Evolutionary conservation across 2,797 vertebrate species (phyloP).

Genomic region (Trachurus trachurus): DNA sequence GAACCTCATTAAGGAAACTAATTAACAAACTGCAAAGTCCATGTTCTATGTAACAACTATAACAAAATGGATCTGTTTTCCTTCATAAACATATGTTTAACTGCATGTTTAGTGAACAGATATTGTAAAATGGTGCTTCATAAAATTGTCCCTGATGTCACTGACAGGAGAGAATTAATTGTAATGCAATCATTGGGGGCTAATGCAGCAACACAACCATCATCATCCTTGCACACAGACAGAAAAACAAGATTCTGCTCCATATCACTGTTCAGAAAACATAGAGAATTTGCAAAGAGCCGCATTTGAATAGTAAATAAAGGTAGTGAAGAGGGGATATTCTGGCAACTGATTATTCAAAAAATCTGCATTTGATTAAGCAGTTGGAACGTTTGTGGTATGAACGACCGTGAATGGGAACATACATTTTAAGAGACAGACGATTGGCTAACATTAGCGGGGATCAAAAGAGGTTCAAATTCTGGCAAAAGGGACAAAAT

Average conservation of each 20-base stretch:
- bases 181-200: neutral
- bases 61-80: neutral
- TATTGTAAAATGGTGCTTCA: neutral
- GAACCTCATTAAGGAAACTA: neutral
- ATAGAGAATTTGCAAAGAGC: slow-evolving; percentile 54
- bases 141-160: neutral
- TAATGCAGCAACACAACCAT: slow-evolving; percentile 14
- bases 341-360: slow-evolving; percentile 52
- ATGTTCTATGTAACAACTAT: neutral
- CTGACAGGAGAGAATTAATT: slow-evolving; percentile 1
- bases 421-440: slow-evolving; percentile 13
- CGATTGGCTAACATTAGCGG: slow-evolving; percentile 29
- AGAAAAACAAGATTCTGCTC: slow-evolving; percentile 26
- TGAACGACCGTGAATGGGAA: slow-evolving; percentile 4
- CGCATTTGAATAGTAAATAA: slow-evolving; percentile 42
- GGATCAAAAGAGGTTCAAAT: slow-evolving; percentile 35
- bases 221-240: slow-evolving; percentile 6
- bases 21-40: neutral
- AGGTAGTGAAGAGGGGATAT: slow-evolving; percentile 26
- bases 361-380: slow-evolving; percentile 43
- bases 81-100: slow-evolving; percentile 2
- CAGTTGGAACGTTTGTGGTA: slow-evolving; percentile 7
- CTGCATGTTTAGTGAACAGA: neutral
- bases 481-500: slow-evolving; percentile 22
- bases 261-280: slow-evolving; percentile 25